Percentiles rank a stretch among this genome's conserved stretches.
Evolutionary conservation across 2,113 vertebrate genomes (phyloP).

Genomic region (Otis tarda): DNA sequence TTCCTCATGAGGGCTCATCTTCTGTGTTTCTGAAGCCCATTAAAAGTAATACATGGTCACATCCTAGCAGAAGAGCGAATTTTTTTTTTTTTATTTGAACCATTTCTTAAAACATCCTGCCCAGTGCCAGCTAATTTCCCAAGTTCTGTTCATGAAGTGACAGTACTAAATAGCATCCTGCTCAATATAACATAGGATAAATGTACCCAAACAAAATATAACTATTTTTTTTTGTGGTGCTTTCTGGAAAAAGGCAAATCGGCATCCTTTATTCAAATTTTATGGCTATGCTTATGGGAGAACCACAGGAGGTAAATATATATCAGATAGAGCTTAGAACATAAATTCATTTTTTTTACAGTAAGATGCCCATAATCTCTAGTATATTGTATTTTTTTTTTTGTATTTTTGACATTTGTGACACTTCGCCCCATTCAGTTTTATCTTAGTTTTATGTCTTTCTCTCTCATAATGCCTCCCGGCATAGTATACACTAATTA

Average conservation of each 20-base stretch:
- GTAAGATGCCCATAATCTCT: neutral
- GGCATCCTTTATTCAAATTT: neutral
- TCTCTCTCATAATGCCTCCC: neutral
- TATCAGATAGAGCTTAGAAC: neutral
- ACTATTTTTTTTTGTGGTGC: neutral
- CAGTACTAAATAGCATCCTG: neutral
- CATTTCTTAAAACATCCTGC: neutral
- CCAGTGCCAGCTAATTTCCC: neutral
- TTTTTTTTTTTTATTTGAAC: neutral
- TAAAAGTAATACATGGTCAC: neutral
- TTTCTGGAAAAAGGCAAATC: neutral
- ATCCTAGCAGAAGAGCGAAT: neutral
- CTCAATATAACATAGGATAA: neutral
- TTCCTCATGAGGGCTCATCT: neutral
- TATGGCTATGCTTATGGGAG: neutral
- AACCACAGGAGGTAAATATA: neutral
- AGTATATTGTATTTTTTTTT: no score
- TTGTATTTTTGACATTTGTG: neutral
- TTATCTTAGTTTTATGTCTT: neutral
- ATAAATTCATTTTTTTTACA: neutral
- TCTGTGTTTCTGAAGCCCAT: neutral
- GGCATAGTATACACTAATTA: neutral
- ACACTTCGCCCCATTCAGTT: neutral
- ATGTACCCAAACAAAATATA: neutral
- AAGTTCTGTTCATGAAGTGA: neutral